Base-by-base conservation (phyloP, 2,113 vertebrate species). In the Alethe castanea region DNA sequence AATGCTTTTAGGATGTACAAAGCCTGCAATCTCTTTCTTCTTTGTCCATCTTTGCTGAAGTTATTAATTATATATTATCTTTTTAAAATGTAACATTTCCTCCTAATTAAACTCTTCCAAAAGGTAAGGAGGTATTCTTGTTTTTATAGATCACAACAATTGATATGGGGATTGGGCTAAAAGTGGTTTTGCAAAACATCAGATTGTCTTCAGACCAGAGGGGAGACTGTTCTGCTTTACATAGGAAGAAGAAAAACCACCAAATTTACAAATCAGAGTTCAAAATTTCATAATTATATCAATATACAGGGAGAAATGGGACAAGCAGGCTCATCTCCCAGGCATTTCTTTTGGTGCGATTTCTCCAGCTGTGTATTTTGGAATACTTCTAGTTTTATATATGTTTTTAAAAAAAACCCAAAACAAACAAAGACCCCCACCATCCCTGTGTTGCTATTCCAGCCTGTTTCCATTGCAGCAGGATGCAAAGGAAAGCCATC, bases 41-140 rank as follows among this genome's bases (percentile, higher is more conserved):
- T 90, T 89, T 91, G 91, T 94, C 87, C 71, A 90, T 54, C 87
- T 91, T 91, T 92, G 24, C 33, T 90, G 57, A 50, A 72, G 57
- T 92, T 84, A 59, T 85, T 94, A 94, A 97, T 95, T 91, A 60
- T 56, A 79, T 56, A 71, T 86, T 81, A 67, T 84, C 81, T 56
- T 85, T 73, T 60, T 18, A 0, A 77, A 85, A 82, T 72, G 64
- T 67, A 76, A 57, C 50, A 13, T 82, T 90, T 86, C 61, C 69
- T 92, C 52, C 40, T 89, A 91, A 95, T 95, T 95, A 89, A 97
- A 86, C 62, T 73, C 28, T 47, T 59, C 50, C 62, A 73, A 35
- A n/a, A 91, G 90, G 92, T 62, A 91, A 94, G 62, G 66, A 88
- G 53, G 14, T 61, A 76, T 76, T 91, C 62, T 61, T 96, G 42